Base-by-base conservation (phyloP, 1,140 invertebrate genomes). In the Helicoverpa zea region DNA sequence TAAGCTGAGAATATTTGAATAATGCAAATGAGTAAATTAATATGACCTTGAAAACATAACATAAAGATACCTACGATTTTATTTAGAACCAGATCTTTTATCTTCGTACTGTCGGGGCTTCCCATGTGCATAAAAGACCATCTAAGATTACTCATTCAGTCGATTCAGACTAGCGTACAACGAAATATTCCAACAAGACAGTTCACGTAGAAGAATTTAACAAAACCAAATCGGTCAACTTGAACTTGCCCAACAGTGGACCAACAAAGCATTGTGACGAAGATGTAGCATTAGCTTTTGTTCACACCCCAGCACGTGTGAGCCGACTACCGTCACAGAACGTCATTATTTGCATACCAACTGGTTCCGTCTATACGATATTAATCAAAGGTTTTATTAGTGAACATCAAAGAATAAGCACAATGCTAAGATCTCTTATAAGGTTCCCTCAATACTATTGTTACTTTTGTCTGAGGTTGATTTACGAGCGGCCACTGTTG, bases 341-440 rank as follows among this genome's bases (percentile, higher is more conserved):
- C 83, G 87, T 76, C 88, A 91, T 90, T 94, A 95, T 95, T 95
- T 95, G 93, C 93, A 95, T 95, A 95, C 92, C 89, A 90, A 93
- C 92, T 89, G 92, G 93, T 93, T 92, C 91, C 88, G 84, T 89
- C 88, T 90, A 94, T 95, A 92, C 92, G 92, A 95, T 95, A 94
- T 95, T 95, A 94, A 95, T 95, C 92, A 95, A 94, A 94, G 92
- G 92, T 94, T 94, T 95, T 94, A 95, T 95, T 95, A 95, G 91
- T 94, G 92, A 94, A 95, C 92, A 95, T 95, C 94, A 95, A 94
- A 95, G 94, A 94, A 91, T 94, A 91, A 87, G 88, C 90, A 95
- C 92, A 95, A 95, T 92, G 85, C 91, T 92, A 93, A 94, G 92
- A 95, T 95, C 94, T 94, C 92, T 95, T 94, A 94, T 95, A 93